Base-by-base conservation (phyloP, 1,140 invertebrate species). In the Trichogramma pretiosum region DNA sequence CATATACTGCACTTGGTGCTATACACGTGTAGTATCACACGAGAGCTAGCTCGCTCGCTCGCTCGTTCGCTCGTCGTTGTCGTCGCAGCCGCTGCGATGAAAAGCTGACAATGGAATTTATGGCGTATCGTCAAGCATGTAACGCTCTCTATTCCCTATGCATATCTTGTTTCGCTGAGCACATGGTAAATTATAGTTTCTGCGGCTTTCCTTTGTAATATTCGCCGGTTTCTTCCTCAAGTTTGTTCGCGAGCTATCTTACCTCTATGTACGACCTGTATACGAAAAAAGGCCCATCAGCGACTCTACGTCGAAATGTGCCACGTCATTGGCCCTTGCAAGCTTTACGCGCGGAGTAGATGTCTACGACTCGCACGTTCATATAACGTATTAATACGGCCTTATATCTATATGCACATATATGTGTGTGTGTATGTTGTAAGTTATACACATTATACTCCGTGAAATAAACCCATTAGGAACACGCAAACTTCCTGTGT, bases 401-500 rank as follows among this genome's bases (percentile, higher is more conserved):
- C 17, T 19, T 13, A 14, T 16, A 0, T 23, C 3, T 17, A 34
- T 23, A 8, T 22, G 10, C 24, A 2, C n/a, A 7, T 23, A n/a
- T n/a, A n/a, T 11, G 24, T 28, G 24, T 28, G 24, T 28, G 24
- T 28, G 24, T 11, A 28, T 5, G 24, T 7, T 28, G 11, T 28
- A n/a, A n/a, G n/a, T n/a, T n/a, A n/a, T n/a, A n/a, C n/a, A n/a
- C n/a, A n/a, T 14, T 19, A 9, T 13, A 22, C 34, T 30, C 26
- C n/a, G 33, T 32, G 23, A 43, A 42, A 48, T 48, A 30, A 48
- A 42, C 47, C 47, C 39, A 42, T 48, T 43, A 43, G 18, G 4
- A 30, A 10, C 39, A 48, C 39, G 46, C 46, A 21, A 48, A 48
- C 46, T 48, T 43, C 39, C 33, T 40, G 18, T 10, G n/a, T 8